Evolutionary conservation across 2,888 invertebrate species (phyloP).

Genomic region (Teleiodes luculella): DNA sequence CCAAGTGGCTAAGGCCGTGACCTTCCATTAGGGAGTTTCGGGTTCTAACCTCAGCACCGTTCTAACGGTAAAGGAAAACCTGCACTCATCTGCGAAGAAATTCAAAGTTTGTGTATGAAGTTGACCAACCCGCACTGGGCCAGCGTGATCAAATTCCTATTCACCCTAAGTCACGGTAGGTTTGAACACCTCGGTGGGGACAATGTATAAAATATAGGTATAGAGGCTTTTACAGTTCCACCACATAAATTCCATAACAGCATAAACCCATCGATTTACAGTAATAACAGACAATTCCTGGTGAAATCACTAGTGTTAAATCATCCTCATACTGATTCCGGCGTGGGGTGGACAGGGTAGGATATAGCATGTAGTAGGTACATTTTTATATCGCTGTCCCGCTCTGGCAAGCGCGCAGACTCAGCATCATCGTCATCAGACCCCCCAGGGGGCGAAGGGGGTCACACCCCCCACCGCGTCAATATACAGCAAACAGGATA

Average conservation of each 20-base stretch:
- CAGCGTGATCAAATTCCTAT: too few relatives aligned
- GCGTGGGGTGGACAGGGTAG: slow-evolving; percentile 31
- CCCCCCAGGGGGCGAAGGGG: slow-evolving; percentile 34
- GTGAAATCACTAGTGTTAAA: slow-evolving; percentile 52
- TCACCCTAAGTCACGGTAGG: too few relatives aligned
- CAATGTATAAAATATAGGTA: background rate
- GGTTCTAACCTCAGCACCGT: too few relatives aligned
- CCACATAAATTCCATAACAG: background rate
- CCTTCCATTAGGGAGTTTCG: too few relatives aligned
- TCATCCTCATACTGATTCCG: slow-evolving; percentile 29
- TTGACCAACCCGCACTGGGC: too few relatives aligned
- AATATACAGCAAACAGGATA: slow-evolving; percentile 69
- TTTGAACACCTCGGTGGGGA: too few relatives aligned
- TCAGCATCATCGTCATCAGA: slow-evolving; percentile 65
- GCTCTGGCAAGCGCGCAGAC: slow-evolving; percentile 62
- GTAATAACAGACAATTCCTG: slow-evolving; percentile 40
- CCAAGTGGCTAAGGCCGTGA: too few relatives aligned
- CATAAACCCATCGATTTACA: slow-evolving; percentile 10
- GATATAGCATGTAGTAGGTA: slow-evolving; percentile 31
- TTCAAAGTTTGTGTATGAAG: too few relatives aligned
- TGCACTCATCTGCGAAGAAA: too few relatives aligned
- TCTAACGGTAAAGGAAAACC: too few relatives aligned
- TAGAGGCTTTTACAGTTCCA: background rate
- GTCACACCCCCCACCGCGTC: slow-evolving; percentile 43
- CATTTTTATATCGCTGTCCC: slow-evolving; percentile 49